Percentiles rank a stretch among this genome's conserved stretches.
Evolutionary conservation across 1,140 invertebrate species (phyloP).

Genomic region (Zaprionus camerounensis): DNA sequence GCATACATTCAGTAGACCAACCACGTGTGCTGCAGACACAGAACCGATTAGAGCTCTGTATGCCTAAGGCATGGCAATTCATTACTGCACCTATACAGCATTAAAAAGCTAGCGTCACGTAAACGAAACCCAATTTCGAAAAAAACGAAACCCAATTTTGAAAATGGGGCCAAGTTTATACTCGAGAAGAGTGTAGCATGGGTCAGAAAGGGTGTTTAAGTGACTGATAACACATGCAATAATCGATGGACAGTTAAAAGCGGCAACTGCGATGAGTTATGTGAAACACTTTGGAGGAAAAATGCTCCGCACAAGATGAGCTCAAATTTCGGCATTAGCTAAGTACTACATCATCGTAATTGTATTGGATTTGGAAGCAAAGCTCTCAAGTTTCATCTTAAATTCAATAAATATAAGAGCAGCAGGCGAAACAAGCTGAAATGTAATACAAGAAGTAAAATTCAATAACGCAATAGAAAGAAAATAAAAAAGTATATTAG

Average conservation of each 20-base stretch:
- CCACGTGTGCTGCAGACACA: constrained; percentile 3
- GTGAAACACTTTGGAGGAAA: constrained; percentile 41
- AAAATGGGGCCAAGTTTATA: constrained; percentile 20
- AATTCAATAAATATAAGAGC: constrained; percentile 72
- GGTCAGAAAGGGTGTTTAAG: constrained; percentile 46
- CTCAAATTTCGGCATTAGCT: constrained; percentile 45
- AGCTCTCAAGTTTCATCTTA: constrained; percentile 50
- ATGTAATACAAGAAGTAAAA: constrained; percentile 46
- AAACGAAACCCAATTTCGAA: constrained; percentile 63
- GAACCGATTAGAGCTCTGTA: background rate
- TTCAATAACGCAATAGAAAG: constrained; percentile 41
- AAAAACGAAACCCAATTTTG: constrained; percentile 63
- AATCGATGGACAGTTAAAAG: constrained; percentile 54
- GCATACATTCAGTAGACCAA: background rate
- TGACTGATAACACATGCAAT: constrained; percentile 70
- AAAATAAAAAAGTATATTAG: constrained; percentile 9
- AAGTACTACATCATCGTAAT: constrained; percentile 1
- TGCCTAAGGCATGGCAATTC: background rate
- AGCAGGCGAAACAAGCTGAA: constrained; percentile 42
- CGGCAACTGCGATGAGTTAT: constrained; percentile 49
- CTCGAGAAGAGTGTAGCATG: background rate
- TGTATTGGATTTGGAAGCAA: constrained; percentile 19
- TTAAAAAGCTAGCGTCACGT: constrained; percentile 48
- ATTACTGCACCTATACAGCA: background rate
- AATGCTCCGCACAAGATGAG: constrained; percentile 39